Percentiles rank a stretch among this genome's conserved stretches.
phyloP scores from a whole-genome alignment of 2,888 invertebrate species.

The Laspeyria flexula region DNA sequence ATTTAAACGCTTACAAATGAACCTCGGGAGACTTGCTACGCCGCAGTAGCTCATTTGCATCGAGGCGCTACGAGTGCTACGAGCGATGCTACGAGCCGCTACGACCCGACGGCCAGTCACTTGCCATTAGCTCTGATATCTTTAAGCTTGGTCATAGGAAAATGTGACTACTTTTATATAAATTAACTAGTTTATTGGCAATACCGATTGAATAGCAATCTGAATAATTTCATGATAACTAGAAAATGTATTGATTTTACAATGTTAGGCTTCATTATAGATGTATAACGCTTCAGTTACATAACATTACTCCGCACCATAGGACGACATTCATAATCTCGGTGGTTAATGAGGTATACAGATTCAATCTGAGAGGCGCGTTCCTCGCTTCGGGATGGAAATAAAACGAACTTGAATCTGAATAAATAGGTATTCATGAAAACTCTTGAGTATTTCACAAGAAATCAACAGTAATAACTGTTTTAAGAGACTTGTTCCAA shows the following conservation, averaged over 20 bases:
- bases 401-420: not conserved
- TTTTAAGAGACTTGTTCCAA: too few species aligned
- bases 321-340: not conserved
- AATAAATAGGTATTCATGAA: not conserved
- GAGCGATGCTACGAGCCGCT: not conserved
- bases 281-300: too few species aligned
- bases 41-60: slow-evolving; percentile 32
- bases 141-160: too few species aligned
- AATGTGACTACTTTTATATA: too few species aligned
- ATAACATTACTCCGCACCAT: too few species aligned
- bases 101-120: not conserved
- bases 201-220: too few species aligned
- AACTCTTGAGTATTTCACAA: not conserved
- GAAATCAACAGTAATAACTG: not conserved
- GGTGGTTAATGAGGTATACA: not conserved
- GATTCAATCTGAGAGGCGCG: not conserved
- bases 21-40: slow-evolving; percentile 17
- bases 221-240: too few species aligned
- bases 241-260: too few species aligned
- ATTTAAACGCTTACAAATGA: slow-evolving; percentile 43
- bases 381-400: not conserved
- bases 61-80: not conserved
- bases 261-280: too few species aligned
- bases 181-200: too few species aligned
- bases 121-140: not conserved